These are phyloP conservation scores for Enteromius argenteus DNA, from an alignment of 2,797 vertebrate genomes.

Conservation along the genomic window DNA sequence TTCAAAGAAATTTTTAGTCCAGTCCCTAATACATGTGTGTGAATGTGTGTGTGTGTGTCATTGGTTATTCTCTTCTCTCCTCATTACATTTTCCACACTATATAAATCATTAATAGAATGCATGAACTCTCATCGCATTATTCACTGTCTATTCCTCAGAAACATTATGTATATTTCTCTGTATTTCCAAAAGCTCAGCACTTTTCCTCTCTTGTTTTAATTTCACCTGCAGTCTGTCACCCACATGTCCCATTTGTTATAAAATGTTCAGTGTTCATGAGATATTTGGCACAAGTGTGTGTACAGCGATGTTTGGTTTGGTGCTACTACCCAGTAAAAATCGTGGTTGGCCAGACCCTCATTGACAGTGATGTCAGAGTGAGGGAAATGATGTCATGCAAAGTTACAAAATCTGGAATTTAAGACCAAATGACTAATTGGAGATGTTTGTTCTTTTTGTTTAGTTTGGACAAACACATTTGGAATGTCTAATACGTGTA, in stretches of 20 bases:
- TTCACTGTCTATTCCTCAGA: background rate
- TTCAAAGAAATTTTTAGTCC: background rate
- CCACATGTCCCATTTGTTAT: slow-evolving; percentile 60
- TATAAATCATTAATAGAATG: background rate
- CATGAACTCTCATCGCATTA: background rate
- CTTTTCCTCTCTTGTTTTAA: background rate
- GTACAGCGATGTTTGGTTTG: slow-evolving; percentile 68
- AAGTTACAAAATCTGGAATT: slow-evolving; percentile 41
- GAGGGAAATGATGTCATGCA: slow-evolving; percentile 60
- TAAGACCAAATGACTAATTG: background rate
- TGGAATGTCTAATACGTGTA: background rate
- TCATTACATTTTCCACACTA: background rate
- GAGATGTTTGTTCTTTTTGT: slow-evolving; percentile 15
- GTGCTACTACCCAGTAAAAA: slow-evolving; percentile 68
- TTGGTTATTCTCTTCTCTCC: background rate
- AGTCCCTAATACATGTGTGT: background rate
- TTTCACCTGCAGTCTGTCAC: background rate
- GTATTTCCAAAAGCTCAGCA: slow-evolving; percentile 2
- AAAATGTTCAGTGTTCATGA: slow-evolving; percentile 69
- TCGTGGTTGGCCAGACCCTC: slow-evolving; percentile 61
- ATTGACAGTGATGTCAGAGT: slow-evolving; percentile 67
- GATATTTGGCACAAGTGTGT: slow-evolving; percentile 72
- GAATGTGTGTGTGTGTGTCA: background rate
- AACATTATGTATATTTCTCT: background rate
- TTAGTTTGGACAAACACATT: background rate